These are phyloP conservation scores for Cottus gobio DNA, from an alignment of 2,113 vertebrate species.

Conservation along the genomic window DNA sequence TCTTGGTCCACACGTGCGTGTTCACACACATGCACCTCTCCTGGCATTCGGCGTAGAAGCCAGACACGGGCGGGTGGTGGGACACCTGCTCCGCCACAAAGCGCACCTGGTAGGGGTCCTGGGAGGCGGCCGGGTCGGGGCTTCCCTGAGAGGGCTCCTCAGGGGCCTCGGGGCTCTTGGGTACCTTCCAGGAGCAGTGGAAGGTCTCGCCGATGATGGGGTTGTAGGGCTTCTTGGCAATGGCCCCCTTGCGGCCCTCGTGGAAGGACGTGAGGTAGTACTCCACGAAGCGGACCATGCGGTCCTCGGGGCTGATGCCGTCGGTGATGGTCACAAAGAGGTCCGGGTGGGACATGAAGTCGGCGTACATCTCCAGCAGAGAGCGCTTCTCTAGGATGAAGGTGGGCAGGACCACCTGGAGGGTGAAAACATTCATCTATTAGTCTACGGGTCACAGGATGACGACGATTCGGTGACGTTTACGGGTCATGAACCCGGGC, in stretches of 20 bases:
- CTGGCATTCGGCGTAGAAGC: conserved; percentile 96
- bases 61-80: conserved; percentile 97
- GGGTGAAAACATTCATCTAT: not conserved
- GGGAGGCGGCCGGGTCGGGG: conserved; percentile 38
- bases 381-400: conserved; percentile 99
- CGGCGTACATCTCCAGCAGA: conserved; percentile 97
- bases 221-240: conserved; percentile 99
- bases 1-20: conserved; percentile 98
- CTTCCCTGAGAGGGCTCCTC: conserved; percentile 38
- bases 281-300: conserved; percentile 97
- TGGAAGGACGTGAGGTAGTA: conserved; percentile 99
- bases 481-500: not conserved
- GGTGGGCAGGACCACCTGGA: conserved; percentile 97
- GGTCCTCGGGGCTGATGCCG: conserved; percentile 89
- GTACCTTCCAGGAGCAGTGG: conserved; percentile 96
- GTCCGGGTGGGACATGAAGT: conserved; percentile 98
- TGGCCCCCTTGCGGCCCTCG: conserved; percentile 96
- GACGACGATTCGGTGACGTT: not conserved
- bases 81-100: conserved; percentile 98
- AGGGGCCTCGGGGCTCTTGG: conserved; percentile 70
- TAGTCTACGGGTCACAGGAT: not conserved
- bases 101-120: conserved; percentile 88
- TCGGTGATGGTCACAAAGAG: conserved; percentile 91
- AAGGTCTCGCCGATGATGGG: conserved; percentile 98
- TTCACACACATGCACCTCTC: conserved; percentile 96